phyloP scores from a whole-genome alignment of 2,113 vertebrate species.

The Neotoma lepida region DNA sequence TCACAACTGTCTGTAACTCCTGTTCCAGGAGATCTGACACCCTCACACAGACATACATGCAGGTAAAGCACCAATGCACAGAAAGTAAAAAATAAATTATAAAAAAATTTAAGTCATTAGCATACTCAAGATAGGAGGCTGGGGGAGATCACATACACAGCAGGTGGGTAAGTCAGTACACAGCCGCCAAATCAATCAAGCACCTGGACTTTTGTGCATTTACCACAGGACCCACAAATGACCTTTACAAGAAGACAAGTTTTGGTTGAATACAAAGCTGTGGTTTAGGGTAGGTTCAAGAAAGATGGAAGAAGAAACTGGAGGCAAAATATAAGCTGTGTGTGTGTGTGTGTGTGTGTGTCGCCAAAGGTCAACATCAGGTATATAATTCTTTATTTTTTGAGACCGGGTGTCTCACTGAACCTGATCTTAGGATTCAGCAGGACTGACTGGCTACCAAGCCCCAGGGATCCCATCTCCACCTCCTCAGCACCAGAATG shows the following conservation, averaged over 20 bases:
- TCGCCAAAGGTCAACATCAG: neutral
- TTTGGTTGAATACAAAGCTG: neutral
- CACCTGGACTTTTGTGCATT: neutral
- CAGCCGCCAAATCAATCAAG: neutral
- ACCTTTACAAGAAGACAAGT: neutral
- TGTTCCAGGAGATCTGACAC: neutral
- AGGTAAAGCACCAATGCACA: neutral
- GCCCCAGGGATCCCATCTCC: neutral
- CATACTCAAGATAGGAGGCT: neutral
- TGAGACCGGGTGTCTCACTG: neutral
- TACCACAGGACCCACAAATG: neutral
- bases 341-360: neutral
- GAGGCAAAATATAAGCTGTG: neutral
- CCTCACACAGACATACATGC: neutral
- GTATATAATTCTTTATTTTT: neutral
- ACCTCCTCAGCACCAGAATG: neutral
- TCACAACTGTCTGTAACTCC: neutral
- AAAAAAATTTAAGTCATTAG: neutral
- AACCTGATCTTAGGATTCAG: neutral
- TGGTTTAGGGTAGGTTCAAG: neutral
- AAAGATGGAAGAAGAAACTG: conserved; percentile 2
- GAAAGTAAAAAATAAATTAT: neutral
- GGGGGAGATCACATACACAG: neutral
- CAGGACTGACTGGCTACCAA: neutral
- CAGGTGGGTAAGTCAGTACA: neutral